A percentile compares a stretch with the other conserved stretches of the same genome.
These are phyloP conservation scores for Drosophila neotestacea DNA, from an alignment of 2,888 invertebrate genomes.

Conservation along the genomic window DNA sequence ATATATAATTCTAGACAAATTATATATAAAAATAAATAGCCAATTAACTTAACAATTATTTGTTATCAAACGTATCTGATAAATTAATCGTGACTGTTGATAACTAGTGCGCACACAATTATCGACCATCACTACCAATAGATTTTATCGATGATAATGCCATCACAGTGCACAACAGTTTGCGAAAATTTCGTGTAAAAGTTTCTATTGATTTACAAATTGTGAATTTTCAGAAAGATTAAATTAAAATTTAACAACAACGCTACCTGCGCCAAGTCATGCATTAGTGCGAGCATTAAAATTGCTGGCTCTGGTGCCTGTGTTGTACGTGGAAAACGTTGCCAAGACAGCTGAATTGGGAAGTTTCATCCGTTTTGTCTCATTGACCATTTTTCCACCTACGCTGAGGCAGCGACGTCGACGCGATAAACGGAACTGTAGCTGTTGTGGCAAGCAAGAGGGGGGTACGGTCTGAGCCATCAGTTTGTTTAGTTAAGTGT, in stretches of 20 bases:
- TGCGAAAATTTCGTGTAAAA: conserved; percentile 72
- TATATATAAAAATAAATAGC: neutral
- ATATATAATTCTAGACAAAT: neutral
- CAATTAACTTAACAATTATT: neutral
- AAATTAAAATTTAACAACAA: conserved; percentile 29
- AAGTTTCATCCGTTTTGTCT: conserved; percentile 38
- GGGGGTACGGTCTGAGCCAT: conserved; percentile 39
- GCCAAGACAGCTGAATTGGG: conserved; percentile 34
- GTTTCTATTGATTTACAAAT: conserved; percentile 60
- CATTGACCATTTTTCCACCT: conserved; percentile 58
- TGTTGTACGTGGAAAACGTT: conserved; percentile 39
- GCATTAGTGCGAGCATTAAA: conserved; percentile 35
- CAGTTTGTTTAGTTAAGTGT: conserved; percentile 56
- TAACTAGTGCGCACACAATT: conserved; percentile 17
- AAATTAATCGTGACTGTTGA: neutral
- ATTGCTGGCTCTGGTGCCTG: conserved; percentile 42
- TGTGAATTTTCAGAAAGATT: conserved; percentile 28
- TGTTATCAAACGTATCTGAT: too few species aligned
- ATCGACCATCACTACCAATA: conserved; percentile 38
- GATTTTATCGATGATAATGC: conserved; percentile 58
- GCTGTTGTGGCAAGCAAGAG: conserved; percentile 14
- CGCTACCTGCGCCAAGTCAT: conserved; percentile 37
- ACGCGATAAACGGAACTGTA: conserved; percentile 40
- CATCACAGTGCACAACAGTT: conserved; percentile 75
- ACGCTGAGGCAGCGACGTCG: conserved; percentile 39